Evolutionary conservation across 2,888 invertebrate genomes (phyloP), one percentile per base, ranked within the genome.

Genomic region (Leucophenga maculata): DNA sequence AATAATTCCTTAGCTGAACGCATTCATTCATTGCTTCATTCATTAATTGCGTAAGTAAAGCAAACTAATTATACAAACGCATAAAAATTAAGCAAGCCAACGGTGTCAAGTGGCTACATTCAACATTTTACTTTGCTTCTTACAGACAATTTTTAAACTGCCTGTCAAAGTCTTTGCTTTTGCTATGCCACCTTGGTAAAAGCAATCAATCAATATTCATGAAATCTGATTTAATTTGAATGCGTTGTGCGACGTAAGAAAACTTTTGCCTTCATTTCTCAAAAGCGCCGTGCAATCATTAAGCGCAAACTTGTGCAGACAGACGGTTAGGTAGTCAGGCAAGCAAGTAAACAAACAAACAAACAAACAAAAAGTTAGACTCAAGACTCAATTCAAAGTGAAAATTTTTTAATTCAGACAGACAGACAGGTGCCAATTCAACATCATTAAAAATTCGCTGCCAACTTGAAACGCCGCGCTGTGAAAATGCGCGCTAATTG

Each of bases 181-280:
- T 76, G 75, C 76, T 76, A 39, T 32, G 8, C 8, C 39, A 74
- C 70, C 71, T 72, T 72, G 76, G 75, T 74, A 69, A 74, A 73
- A 77, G 74, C 79, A 84, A 80, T 80, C 80, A 80, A 80, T 80
- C 80, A 81, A 81, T 80, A 84, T 80, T 80, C 84, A 80, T 84
- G 82, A 77, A 84, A 80, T 77, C 77, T 67, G 70, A 70, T 71
- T 73, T 71, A 73, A 73, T 70, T 73, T 67, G 54, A 71, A 70
- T 62, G 65, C 69, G 59, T 54, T 48, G 20, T 16, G 31, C 16
- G 50, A 50, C 18, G 50, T 11, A 9, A 8, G 20, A 14, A 55
- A 50, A 50, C 50, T 65, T 48, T 50, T 50, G 44, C 18, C 14
- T 46, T 59, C 55, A 54, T 44, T 55, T 18, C 57, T 32, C 32